Evolutionary conservation across 2,888 invertebrate genomes (phyloP), one percentile per base, ranked within the genome.

Genomic region (Leptogaster cylindrica): DNA sequence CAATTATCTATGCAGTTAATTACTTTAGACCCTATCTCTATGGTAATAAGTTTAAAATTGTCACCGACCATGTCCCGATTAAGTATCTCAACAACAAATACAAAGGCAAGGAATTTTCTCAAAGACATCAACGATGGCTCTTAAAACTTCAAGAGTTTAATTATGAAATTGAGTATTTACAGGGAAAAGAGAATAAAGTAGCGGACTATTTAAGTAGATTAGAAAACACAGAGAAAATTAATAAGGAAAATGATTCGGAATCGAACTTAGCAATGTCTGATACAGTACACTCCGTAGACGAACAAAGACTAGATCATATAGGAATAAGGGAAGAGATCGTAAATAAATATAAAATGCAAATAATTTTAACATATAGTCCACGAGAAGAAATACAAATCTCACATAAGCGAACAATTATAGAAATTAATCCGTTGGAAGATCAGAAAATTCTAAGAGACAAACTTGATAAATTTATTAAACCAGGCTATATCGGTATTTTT

Each of bases 201-300:
- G 61, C 69, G 2, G 69, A 71, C 55, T 71, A 46, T 68, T 44
- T 71, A 18, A 71, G 69, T 44, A 67, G 67, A 41, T 28, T 69
- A 20, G 68, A 70, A 66, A 64, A 69, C 18, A 31, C 18, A 16
- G 27, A 18, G 5, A 50, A 68, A 27, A 66, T 55, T 5, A 14
- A 7, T 12, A 16, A 23, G 16, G 36, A 69, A 46, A 68, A 69
- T 33, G 65, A 65, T 41, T 55, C 5, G n/a, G 67, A 65, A 65
- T 70, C 67, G 27, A 68, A 70, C 52, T 8, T 70, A 23, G 51
- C 6, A 12, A 10, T 50, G 25, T 63, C 12, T 41, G 44, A 44
- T 14, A 44, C 18, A 44, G 7, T 14, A 44, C 18, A 44, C 7
- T 44, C 44, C 12, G 44, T 44, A 14, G 44, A 44, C 44, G 18